Evolutionary conservation across 2,113 vertebrate genomes (phyloP), one percentile per base, ranked within the genome.

Genomic region (Paradoxurus hermaphroditus): DNA sequence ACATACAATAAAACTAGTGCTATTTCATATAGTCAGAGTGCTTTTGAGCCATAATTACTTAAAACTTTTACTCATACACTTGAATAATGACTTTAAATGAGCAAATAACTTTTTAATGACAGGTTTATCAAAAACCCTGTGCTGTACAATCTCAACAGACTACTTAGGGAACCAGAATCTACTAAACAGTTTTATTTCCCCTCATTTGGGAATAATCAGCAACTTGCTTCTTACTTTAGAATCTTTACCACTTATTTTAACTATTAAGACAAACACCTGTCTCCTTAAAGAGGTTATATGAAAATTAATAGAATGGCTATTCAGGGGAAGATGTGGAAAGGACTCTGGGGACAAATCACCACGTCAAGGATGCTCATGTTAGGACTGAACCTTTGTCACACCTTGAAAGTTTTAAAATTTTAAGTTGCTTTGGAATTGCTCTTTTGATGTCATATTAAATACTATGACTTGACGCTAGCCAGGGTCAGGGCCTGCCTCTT

Each of bases 241-340:
- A 63, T 72, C 85, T 96, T 72, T 19, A 34, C 90, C 86, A 25
- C 70, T 36, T 79, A 83, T 77, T 97, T 90, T 78, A 90, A 62
- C 53, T 41, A 44, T 49, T 84, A 86, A 91, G 56, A 89, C 39
- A 96, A 73, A 41, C 95, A 53, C 2, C 9, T 72, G 5, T 65
- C 25, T 95, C 81, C 53, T 86, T 62, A 86, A 96, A 27, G n/a
- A 86, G 59, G 14, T 15, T 49, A 75, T 41, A 27, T 12, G 12
- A 59, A 95, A 29, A 85, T 49, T 46, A 31, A 84, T 4, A 56
- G 13, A 85, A 73, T 49, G 19, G 18, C 11, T 77, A 49, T 59
- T 77, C 1, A 25, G 8, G 15, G 25, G 29, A 73, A 25, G 21
- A 73, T 49, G 15, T 4, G 85, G 79, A 96, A 92, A 36, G 39